These are phyloP conservation scores for Balanococcus diminutus DNA, from an alignment of 2,888 invertebrate genomes.

Conservation along the genomic window DNA sequence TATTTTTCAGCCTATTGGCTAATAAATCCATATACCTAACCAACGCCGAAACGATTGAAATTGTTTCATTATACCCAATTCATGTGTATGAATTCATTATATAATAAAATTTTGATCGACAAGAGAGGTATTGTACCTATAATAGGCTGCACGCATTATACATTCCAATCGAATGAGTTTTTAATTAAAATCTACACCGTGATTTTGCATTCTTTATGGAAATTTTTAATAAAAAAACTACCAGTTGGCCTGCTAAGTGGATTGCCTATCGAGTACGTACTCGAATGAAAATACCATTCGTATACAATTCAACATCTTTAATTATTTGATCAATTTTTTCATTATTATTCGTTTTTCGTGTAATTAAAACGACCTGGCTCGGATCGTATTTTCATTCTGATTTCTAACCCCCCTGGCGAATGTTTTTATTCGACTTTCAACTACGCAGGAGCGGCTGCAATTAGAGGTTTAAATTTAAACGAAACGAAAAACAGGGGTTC, in stretches of 20 bases:
- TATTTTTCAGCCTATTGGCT: neutral
- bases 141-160: conserved; percentile 3
- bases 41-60: neutral
- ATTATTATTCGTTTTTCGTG: conserved; percentile 3
- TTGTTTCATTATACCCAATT: neutral
- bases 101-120: conserved; percentile 31
- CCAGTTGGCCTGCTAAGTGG: conserved; percentile 14
- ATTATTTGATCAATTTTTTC: conserved; percentile 30
- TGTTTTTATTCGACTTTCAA: neutral
- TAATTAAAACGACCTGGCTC: neutral
- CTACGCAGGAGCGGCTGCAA: neutral
- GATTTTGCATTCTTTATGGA: neutral
- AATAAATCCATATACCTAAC: neutral
- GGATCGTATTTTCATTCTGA: neutral
- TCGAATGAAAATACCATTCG: neutral
- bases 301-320: conserved; percentile 1
- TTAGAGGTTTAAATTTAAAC: neutral
- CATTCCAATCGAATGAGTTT: conserved; percentile 46
- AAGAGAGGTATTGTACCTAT: conserved; percentile 8
- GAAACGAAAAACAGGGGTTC: neutral
- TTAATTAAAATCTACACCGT: conserved; percentile 39
- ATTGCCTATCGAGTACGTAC: conserved; percentile 5
- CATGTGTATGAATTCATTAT: neutral
- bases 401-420: neutral
- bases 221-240: conserved; percentile 21